Evolutionary conservation across 2,888 invertebrate genomes (phyloP).

Genomic region (Eristalinus aeneus): DNA sequence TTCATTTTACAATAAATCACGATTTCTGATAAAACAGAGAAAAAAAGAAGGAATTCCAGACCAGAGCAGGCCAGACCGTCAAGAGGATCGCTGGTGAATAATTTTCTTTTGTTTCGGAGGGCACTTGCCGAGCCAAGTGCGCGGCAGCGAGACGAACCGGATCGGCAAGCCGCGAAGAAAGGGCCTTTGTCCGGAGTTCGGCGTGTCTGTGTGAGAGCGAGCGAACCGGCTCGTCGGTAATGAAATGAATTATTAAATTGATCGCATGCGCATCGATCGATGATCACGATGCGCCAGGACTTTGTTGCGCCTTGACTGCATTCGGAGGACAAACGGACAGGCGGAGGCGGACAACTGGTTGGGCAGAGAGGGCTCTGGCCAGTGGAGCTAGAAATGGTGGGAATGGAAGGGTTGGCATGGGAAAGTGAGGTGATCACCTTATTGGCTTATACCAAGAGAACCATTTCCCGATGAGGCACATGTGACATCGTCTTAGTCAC

Average conservation of each 20-base stretch:
- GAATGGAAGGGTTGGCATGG: background rate
- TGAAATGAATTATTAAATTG: constrained; percentile 48
- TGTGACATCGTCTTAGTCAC: too few relatives aligned
- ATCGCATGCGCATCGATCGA: constrained; percentile 24
- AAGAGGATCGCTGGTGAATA: constrained; percentile 29
- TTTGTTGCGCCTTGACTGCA: background rate
- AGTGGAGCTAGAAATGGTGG: background rate
- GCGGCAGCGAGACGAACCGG: background rate
- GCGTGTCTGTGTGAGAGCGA: background rate
- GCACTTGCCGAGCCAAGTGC: constrained; percentile 38
- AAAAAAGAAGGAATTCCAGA: constrained; percentile 7
- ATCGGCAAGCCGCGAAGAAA: background rate
- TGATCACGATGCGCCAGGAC: background rate
- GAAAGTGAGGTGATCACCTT: background rate
- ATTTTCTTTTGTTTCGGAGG: constrained; percentile 50
- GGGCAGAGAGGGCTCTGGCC: background rate
- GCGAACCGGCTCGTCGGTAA: constrained; percentile 7
- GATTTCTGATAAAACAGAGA: constrained; percentile 63
- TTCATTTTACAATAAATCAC: constrained; percentile 67
- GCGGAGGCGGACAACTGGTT: background rate
- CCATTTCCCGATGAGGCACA: too few relatives aligned
- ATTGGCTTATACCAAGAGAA: too few relatives aligned
- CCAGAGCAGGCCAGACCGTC: background rate
- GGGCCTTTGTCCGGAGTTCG: constrained; percentile 31
- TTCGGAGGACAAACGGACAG: too few relatives aligned